Evolutionary conservation across 2,113 vertebrate species (phyloP).

Genomic region (Tauraco erythrolophus): DNA sequence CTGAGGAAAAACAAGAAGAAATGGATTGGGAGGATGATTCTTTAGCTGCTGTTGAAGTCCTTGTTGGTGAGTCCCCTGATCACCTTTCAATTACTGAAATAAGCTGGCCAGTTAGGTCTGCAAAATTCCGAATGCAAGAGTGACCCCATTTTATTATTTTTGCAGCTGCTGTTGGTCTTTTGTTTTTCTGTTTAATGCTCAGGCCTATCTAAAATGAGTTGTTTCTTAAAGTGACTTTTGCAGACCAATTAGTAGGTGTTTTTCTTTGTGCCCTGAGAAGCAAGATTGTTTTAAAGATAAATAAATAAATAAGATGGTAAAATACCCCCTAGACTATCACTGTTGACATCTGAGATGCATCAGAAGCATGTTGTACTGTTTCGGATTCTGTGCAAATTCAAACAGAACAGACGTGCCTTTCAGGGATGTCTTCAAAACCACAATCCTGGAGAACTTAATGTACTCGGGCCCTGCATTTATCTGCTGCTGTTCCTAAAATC

Average conservation of each 20-base stretch:
- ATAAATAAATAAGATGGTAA: not conserved
- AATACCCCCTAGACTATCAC: not conserved
- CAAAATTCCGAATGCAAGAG: not conserved
- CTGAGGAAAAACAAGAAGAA: conserved; percentile 91
- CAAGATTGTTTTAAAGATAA: not conserved
- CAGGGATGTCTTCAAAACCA: conserved; percentile 1
- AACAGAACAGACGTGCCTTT: not conserved
- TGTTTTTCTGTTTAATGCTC: not conserved
- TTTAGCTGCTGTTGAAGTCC: conserved; percentile 96
- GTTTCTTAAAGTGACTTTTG: not conserved
- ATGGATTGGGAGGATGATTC: conserved; percentile 99
- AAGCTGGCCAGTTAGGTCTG: not conserved
- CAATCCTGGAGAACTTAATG: not conserved
- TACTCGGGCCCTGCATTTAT: not conserved
- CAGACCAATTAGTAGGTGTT: not conserved
- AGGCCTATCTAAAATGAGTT: not conserved
- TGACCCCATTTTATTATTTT: not conserved
- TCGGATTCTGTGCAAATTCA: not conserved
- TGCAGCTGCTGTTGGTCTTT: not conserved
- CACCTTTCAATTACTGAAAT: not conserved
- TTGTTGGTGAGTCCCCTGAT: conserved; percentile 88
- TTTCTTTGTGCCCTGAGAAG: not conserved
- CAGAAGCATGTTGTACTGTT: not conserved
- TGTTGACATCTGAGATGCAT: not conserved
- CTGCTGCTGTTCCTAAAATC: conserved; percentile 15